Evolutionary conservation across 2,888 invertebrate genomes (phyloP).

Genomic region (Parnassius mnemosyne): DNA sequence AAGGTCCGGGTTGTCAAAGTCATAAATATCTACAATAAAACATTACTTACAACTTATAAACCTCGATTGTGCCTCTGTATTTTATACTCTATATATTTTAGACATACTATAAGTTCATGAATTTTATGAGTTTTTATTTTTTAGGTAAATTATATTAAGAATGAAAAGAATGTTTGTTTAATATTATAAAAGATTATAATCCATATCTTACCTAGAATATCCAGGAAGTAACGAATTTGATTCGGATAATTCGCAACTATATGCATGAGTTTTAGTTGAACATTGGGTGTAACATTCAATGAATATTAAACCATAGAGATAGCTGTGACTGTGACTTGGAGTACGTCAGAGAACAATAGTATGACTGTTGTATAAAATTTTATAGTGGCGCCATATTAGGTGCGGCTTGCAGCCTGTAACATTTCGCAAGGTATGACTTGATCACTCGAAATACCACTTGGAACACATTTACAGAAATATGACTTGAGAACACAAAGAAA

Average conservation of each 20-base stretch:
- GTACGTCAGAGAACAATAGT: conserved; percentile 16
- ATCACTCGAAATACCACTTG: conserved; percentile 10
- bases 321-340: conserved; percentile 1
- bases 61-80: too few species aligned
- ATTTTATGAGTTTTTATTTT: too few species aligned
- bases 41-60: too few species aligned
- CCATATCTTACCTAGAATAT: background rate
- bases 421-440: conserved; percentile 15
- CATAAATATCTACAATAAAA: too few species aligned
- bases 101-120: too few species aligned
- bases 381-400: conserved; percentile 22
- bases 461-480: conserved; percentile 10
- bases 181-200: too few species aligned
- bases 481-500: conserved; percentile 12
- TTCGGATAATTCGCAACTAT: background rate
- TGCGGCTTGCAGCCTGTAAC: conserved; percentile 12
- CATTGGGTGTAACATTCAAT: background rate
- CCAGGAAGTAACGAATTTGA: conserved; percentile 5
- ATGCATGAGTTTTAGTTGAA: background rate
- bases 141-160: too few species aligned
- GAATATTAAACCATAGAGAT: conserved; percentile 8
- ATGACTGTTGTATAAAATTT: conserved; percentile 22
- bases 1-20: too few species aligned
- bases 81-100: too few species aligned
- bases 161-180: too few species aligned